A percentile compares a stretch with the other conserved stretches of the same genome.
phyloP scores from a whole-genome alignment of 1,140 invertebrate genomes.

The Pteromalus puparum region DNA sequence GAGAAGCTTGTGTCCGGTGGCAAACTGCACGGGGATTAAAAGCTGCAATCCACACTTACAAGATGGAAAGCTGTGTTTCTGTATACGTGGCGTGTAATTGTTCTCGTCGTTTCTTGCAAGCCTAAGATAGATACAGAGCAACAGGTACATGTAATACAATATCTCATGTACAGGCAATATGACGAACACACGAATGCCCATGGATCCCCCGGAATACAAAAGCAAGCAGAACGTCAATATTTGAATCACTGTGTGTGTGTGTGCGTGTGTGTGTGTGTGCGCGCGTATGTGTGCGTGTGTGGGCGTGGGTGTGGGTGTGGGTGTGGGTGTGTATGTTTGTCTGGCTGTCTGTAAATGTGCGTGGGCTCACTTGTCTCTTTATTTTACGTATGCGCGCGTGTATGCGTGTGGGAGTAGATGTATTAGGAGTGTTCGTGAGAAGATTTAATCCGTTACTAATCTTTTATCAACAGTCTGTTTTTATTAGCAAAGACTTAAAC shows the following conservation, averaged over 20 bases:
- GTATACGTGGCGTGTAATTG: not conserved
- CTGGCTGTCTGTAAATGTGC: not conserved
- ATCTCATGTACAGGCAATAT: slow-evolving; percentile 11
- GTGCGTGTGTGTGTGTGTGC: not conserved
- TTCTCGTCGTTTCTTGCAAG: not conserved
- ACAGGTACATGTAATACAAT: slow-evolving; percentile 23
- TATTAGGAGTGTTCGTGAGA: not conserved
- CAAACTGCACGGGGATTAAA: not conserved
- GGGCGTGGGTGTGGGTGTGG: not conserved
- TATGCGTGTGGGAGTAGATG: not conserved
- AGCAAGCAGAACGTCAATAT: not conserved
- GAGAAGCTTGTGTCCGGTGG: not conserved
- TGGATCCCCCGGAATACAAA: not conserved
- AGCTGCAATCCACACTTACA: slow-evolving; percentile 17
- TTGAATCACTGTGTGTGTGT: not conserved
- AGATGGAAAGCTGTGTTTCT: not conserved
- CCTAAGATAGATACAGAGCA: not conserved
- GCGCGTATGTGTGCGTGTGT: not conserved
- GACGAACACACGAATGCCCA: not conserved
- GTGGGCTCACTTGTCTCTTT: not conserved
- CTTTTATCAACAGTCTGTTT: no score
- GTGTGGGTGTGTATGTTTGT: not conserved
- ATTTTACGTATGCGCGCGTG: no score
- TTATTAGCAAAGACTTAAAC: no score
- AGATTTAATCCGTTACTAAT: not conserved